These are phyloP conservation scores for Aphidoletes aphidimyza DNA, from an alignment of 2,888 invertebrate genomes.

Conservation along the genomic window DNA sequence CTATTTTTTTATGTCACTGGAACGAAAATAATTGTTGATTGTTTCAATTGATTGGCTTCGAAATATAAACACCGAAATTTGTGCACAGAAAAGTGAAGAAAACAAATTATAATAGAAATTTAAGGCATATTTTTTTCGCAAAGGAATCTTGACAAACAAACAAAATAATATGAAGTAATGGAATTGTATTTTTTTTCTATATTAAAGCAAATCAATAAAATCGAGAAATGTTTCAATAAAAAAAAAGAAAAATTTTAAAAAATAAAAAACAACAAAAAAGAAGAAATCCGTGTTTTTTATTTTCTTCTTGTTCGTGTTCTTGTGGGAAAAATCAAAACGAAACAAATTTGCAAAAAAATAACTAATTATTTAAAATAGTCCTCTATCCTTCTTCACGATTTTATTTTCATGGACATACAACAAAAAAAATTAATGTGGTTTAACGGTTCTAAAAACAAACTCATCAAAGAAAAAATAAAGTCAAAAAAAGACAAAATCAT, in stretches of 20 bases:
- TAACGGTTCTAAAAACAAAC: slow-evolving; percentile 43
- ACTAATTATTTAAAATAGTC: slow-evolving; percentile 13
- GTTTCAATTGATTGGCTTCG: too few relatives aligned
- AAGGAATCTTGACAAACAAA: background rate
- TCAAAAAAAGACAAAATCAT: background rate
- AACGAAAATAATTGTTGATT: background rate
- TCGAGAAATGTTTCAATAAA: slow-evolving; percentile 31
- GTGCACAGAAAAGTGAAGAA: background rate
- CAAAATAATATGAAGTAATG: background rate
- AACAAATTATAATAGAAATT: slow-evolving; percentile 9
- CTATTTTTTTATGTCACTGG: background rate
- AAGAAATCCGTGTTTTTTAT: background rate
- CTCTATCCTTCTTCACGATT: slow-evolving; percentile 54
- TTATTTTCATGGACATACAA: slow-evolving; percentile 49
- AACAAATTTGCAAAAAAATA: too few relatives aligned
- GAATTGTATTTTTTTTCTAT: slow-evolving; percentile 49
- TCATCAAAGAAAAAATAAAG: background rate
- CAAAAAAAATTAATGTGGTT: slow-evolving; percentile 37
- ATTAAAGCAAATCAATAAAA: slow-evolving; percentile 44
- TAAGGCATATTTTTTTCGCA: slow-evolving; percentile 26
- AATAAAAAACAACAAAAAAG: background rate
- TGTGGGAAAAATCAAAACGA: background rate
- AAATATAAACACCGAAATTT: background rate
- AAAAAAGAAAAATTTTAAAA: background rate
- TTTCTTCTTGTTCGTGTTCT: background rate